phyloP scores from a whole-genome alignment of 1,140 invertebrate species.

The Pinna nobilis region DNA sequence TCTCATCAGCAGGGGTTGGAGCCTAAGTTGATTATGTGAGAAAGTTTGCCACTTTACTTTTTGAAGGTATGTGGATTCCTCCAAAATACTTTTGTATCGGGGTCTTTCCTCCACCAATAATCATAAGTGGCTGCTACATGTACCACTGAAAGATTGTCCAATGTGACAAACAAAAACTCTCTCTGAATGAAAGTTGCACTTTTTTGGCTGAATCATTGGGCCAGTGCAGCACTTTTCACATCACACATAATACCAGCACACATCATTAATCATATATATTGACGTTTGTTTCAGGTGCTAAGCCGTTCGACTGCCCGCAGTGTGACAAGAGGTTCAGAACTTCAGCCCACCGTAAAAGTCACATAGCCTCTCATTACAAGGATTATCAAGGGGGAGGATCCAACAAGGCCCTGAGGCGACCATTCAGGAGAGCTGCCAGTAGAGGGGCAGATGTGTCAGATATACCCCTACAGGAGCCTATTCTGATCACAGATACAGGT shows the following conservation, averaged over 20 bases:
- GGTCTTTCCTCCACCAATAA: background rate
- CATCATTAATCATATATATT: background rate
- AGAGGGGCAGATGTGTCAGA: constrained; percentile 73
- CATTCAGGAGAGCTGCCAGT: constrained; percentile 50
- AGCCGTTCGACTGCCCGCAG: constrained; percentile 74
- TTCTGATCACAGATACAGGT: constrained; percentile 78
- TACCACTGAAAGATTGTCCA: too few relatives aligned
- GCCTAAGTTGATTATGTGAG: too few relatives aligned
- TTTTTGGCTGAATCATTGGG: too few relatives aligned
- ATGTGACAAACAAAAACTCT: too few relatives aligned
- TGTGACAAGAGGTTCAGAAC: constrained; percentile 78
- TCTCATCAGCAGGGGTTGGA: too few relatives aligned
- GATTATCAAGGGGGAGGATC: constrained; percentile 40
- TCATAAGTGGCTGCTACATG: too few relatives aligned
- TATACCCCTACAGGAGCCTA: constrained; percentile 79
- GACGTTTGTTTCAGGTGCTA: constrained; percentile 65
- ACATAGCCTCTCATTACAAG: constrained; percentile 78
- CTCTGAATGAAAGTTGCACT: too few relatives aligned
- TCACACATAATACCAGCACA: too few relatives aligned
- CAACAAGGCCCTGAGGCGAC: constrained; percentile 35
- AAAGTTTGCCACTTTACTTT: too few relatives aligned
- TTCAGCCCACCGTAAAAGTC: constrained; percentile 82
- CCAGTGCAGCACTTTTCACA: too few relatives aligned
- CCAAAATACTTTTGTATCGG: background rate
- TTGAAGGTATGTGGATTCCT: too few relatives aligned